Evolutionary conservation across 2,888 invertebrate genomes (phyloP).

Genomic region (Tribolium freemani): DNA sequence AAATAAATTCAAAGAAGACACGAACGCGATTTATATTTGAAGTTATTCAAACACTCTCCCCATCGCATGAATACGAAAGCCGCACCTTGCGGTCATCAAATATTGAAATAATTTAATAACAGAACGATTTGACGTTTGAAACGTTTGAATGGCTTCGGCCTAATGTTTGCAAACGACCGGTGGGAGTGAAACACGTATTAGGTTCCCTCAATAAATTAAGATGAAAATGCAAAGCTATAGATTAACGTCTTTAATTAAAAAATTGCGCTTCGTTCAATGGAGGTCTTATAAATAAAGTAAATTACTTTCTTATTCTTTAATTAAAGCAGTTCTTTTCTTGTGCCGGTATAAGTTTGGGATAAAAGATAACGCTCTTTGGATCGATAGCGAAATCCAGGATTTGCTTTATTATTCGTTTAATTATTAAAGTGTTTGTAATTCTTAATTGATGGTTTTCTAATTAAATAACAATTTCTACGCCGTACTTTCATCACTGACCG

Average conservation of each 20-base stretch:
- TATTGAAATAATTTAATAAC: conserved; percentile 22
- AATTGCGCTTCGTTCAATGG: conserved; percentile 35
- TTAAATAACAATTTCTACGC: neutral
- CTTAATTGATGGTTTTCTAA: conserved; percentile 19
- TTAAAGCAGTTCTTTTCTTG: conserved; percentile 32
- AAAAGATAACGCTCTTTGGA: conserved; percentile 17
- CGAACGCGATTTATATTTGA: conserved; percentile 20
- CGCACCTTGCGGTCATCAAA: conserved; percentile 25
- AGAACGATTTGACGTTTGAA: neutral
- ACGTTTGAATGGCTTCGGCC: neutral
- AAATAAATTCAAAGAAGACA: conserved; percentile 32
- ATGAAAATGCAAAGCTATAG: conserved; percentile 39
- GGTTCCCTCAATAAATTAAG: conserved; percentile 28
- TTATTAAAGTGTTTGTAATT: conserved; percentile 27
- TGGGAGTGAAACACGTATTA: conserved; percentile 12
- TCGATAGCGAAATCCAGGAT: conserved; percentile 21
- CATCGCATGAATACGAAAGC: conserved; percentile 10
- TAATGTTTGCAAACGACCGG: conserved; percentile 16
- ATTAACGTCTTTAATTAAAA: conserved; percentile 38
- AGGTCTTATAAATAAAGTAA: conserved; percentile 38
- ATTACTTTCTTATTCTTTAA: conserved; percentile 40
- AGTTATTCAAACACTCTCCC: conserved; percentile 12
- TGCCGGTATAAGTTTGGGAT: conserved; percentile 26
- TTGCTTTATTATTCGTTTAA: conserved; percentile 27
- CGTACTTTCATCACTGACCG: neutral